Evolutionary conservation across 2,113 vertebrate species (phyloP).

Genomic region (Pycnonotus jocosus): DNA sequence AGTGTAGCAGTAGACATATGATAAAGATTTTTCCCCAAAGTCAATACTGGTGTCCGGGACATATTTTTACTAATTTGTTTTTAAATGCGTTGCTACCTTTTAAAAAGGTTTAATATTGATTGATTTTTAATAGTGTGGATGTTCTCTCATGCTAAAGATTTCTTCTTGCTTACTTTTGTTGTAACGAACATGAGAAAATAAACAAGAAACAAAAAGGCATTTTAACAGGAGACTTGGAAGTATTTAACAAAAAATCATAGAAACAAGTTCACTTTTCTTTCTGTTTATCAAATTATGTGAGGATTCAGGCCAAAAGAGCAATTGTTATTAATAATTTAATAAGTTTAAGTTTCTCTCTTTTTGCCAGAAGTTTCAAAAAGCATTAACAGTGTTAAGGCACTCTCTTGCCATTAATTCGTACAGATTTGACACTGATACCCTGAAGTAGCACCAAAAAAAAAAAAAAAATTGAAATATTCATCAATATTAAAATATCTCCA

Average conservation of each 20-base stretch:
- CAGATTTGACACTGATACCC: background rate
- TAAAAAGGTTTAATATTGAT: slow-evolving; percentile 17
- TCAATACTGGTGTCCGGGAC: background rate
- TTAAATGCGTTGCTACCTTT: slow-evolving; percentile 12
- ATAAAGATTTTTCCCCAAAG: slow-evolving; percentile 8
- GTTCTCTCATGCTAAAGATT: background rate
- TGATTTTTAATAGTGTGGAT: background rate
- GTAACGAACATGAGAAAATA: background rate
- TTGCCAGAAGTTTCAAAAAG: slow-evolving; percentile 29
- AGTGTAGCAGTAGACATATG: background rate
- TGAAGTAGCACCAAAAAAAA: background rate
- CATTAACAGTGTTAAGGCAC: background rate
- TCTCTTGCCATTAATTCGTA: slow-evolving; percentile 5
- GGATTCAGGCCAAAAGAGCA: background rate
- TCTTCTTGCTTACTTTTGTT: background rate
- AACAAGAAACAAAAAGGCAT: background rate
- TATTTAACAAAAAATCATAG: background rate
- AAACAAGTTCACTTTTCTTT: background rate
- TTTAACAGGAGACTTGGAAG: background rate
- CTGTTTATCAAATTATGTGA: background rate
- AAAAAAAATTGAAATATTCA: slow-evolving; percentile 35
- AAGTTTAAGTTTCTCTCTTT: background rate
- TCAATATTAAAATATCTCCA: slow-evolving; percentile 39
- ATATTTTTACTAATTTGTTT: slow-evolving; percentile 18
- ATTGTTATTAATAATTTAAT: background rate